Evolutionary conservation across 2,797 vertebrate genomes (phyloP), one percentile per base, ranked within the genome.

Genomic region (Muscicapa comitata): DNA sequence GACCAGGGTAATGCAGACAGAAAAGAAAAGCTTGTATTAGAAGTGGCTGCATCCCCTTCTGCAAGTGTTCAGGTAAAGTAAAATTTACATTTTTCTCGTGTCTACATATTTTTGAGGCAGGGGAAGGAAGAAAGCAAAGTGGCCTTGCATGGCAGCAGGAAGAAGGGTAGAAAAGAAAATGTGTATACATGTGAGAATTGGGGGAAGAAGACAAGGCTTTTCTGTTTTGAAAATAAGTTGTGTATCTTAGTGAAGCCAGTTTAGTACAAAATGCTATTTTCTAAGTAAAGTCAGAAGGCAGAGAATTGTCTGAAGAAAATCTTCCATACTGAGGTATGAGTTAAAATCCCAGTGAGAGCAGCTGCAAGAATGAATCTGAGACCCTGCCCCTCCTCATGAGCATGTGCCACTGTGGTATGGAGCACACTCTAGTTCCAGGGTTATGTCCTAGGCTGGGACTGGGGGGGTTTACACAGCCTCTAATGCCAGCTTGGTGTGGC

Each of bases 1-100:
- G 98, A 98, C 45, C 97, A 95, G 63, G 90, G 55, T 72, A 61
- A 57, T 2, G 11, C 47, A 74, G 94, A 87, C 7, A 83, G 74
- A 40, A 96, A 35, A 73, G 93, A 73, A 89, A 88, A 54, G 4
- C 23, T 70, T 18, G 17, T 10, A 6, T 45, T 55, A 0, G 75
- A 86, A 45, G 37, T 3, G 31, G 29, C 37, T 35, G 48, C 71
- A 72, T 72, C 66, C 23, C 24, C 59, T 74, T 43, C 95, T 90
- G n/a, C 61, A 51, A 90, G 58, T 3, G 33, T 45, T 75, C 97
- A 96, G 97, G 98, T 98, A 94, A 96, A 96, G n/a, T 11, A 85
- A 73, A 37, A 72, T n/a, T 10, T 68, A 25, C 7, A 40, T 38
- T 66, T 45, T 59, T 35, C 53, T 40, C 57, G 7, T 26, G 24